Percentiles rank a stretch among this genome's conserved stretches.
These are phyloP conservation scores for Coluber constrictor DNA, from an alignment of 2,797 vertebrate species.

Conservation along the genomic window DNA sequence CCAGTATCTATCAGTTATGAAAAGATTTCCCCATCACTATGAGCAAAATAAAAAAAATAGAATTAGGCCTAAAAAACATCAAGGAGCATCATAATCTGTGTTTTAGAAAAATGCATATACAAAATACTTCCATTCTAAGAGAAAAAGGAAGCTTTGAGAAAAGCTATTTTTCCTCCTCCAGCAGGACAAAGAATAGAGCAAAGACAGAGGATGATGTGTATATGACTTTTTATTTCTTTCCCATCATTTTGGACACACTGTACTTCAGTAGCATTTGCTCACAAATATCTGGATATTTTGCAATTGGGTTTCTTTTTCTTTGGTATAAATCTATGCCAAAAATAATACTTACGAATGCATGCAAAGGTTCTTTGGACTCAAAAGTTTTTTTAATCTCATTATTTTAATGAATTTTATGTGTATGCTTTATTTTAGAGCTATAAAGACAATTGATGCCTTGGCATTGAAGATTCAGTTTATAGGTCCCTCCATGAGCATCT, in stretches of 20 bases:
- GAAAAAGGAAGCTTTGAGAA: background rate
- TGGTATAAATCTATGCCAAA: background rate
- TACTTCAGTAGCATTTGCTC: background rate
- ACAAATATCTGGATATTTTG: background rate
- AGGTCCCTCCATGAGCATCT: constrained; percentile 80
- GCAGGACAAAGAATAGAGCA: background rate
- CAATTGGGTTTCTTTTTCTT: background rate
- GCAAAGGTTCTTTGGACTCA: background rate
- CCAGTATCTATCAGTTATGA: background rate
- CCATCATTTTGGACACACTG: background rate
- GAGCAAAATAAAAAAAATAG: background rate
- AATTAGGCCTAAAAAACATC: background rate
- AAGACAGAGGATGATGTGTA: background rate
- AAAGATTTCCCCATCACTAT: background rate
- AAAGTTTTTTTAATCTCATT: background rate
- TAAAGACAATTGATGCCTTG: constrained; percentile 90
- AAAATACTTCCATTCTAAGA: background rate
- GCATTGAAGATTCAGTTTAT: constrained; percentile 87
- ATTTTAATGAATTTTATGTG: background rate
- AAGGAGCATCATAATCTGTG: background rate
- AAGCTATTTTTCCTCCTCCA: background rate
- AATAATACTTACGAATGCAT: background rate
- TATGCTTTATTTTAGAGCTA: constrained; percentile 76
- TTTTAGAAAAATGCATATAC: background rate
- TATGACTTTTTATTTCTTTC: background rate